Percentiles rank a stretch among this genome's conserved stretches.
phyloP scores from a whole-genome alignment of 2,797 vertebrate species.

The Enteromius paludinosus region DNA sequence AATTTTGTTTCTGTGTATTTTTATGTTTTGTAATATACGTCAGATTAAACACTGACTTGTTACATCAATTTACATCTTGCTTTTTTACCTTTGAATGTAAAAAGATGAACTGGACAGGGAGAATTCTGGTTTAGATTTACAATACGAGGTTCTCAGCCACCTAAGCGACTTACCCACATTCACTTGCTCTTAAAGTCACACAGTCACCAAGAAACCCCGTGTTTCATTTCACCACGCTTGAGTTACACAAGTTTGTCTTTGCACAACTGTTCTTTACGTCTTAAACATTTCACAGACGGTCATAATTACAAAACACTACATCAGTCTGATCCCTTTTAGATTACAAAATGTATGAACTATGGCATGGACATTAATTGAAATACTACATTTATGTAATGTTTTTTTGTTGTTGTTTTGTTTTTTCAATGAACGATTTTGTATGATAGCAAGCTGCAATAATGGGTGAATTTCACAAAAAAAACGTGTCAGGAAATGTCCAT shows the following conservation, averaged over 20 bases:
- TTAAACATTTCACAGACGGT: slow-evolving; percentile 34
- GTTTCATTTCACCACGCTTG: slow-evolving; percentile 45
- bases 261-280: slow-evolving; percentile 36
- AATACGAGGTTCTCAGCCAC: slow-evolving; percentile 42
- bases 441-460: background rate
- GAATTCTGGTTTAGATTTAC: slow-evolving; percentile 41
- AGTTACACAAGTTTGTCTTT: slow-evolving; percentile 34
- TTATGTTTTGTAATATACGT: slow-evolving; percentile 52
- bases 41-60: slow-evolving; percentile 41
- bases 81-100: slow-evolving; percentile 59
- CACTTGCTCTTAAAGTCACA: slow-evolving; percentile 33
- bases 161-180: slow-evolving; percentile 30
- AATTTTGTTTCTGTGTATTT: slow-evolving; percentile 35
- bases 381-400: background rate
- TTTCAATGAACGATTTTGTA: background rate
- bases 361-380: slow-evolving; percentile 17
- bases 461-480: background rate
- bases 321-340: slow-evolving; percentile 15
- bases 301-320: background rate
- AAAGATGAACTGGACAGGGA: slow-evolving; percentile 28
- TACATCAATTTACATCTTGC: slow-evolving; percentile 17
- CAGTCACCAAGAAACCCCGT: slow-evolving; percentile 23
- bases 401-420: background rate
- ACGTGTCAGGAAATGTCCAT: background rate
- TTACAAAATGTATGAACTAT: slow-evolving; percentile 1